Base-by-base conservation (phyloP, 2,797 vertebrate genomes). In the Carcharodon carcharias region DNA sequence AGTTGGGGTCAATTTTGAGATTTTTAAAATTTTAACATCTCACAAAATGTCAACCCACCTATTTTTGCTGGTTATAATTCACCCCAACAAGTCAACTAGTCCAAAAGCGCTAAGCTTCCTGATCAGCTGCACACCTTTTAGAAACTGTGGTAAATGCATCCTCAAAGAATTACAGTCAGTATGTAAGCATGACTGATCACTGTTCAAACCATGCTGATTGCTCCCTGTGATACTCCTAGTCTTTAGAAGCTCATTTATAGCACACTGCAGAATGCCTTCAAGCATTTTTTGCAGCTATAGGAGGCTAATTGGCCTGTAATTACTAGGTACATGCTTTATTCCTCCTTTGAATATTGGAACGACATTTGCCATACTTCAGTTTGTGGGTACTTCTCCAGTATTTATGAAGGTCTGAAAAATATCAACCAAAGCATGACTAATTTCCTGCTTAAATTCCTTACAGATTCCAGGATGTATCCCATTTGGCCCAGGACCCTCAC, bases 401-500 rank as follows among this genome's bases (percentile, higher is more conserved):
- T 95, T 95, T 95, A 95, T 73, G 94, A 58, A 95, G 69, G 67
- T 77, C 94, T 77, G 65, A 95, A 77, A 71, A 95, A 95, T 95
- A 58, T 95, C 71, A 77, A 58, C 94, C 94, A 95, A 77, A 58
- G 69, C 94, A 73, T 95, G 67, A 77, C 69, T 73, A 95, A 95
- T 95, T 95, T 95, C 94, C 94, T 95, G 67, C 69, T 77, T 77
- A 71, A 95, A 95, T 95, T 95, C 71, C 69, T 95, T 95, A 77
- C 67, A 77, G 94, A 73, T 77, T 77, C 69, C 56, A 63, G 69
- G 69, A 95, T 95, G 94, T 61, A 92, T 63, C 89, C 58, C 89
- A 35, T 77, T 77, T 95, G 94, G 94, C 4, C 50, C 69, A 77
- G 69, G 69, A 56, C 45, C 31, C 69, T 95, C 50, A n/a, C 71